Base-by-base conservation (phyloP, 2,797 vertebrate genomes). In the Platyrinchus mystaceus region DNA sequence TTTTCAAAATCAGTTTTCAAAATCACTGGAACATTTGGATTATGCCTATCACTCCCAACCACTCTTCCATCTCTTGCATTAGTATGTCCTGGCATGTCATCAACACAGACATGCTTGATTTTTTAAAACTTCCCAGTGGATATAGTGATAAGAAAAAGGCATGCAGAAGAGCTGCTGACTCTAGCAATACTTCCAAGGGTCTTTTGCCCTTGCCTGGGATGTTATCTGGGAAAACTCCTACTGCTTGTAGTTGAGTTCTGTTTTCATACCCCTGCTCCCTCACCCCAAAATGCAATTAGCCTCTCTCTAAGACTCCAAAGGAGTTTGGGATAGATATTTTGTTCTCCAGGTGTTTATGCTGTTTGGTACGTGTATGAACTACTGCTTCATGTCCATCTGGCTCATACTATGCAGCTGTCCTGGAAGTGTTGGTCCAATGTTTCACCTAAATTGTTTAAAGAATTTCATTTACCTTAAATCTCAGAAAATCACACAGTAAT, bases 1-100 rank as follows among this genome's bases (percentile, higher is more conserved):
- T 67, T 74, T 86, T 64, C 36, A 81, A 47, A 91, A 78, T 19
- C n/a, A n/a, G 4, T 39, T 84, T 90, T 84, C 44, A 71, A 75
- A 84, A 77, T 34, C 20, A 60, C 12, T 66, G 30, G 21, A 86
- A 53, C 4, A 6, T 67, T 87, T 80, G 53, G 14, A 32, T 90
- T 84, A 53, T 71, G 49, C 12, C 32, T 12, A 12, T 71, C 32
- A 43, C 13, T 71, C 47, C 47, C 27, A 73, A 11, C 9, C 14
- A 14, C 10, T 47, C 21, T 78, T 64, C 28, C 14, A 34, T 26
- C 0, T 2, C 18, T 59, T 86, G 22, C 24, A 59, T 39, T 50
- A 1, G 0, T 43, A n/a, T 36, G 9, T 62, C 14, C 4, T 32
- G 46, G 30, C 23, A 24, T 13, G 28, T 47, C 47, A 50, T 37